Evolutionary conservation across 2,797 vertebrate genomes (phyloP), one percentile per base, ranked within the genome.

Genomic region (Salarias fasciatus): DNA sequence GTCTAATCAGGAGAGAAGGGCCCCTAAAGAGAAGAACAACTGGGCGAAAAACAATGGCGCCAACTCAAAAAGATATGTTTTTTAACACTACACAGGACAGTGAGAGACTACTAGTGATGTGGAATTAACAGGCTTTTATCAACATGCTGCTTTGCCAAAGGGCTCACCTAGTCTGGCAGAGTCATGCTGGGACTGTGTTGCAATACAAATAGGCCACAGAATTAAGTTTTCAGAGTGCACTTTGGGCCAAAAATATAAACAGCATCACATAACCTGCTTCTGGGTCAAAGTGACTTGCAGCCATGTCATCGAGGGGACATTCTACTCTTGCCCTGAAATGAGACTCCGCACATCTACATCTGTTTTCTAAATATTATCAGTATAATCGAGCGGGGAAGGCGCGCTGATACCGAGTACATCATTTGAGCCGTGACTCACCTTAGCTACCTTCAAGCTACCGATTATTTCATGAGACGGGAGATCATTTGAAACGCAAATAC

Each of bases 81-180:
- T 24, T 24, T 24, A 24, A 51, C 63, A 59, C 37, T 54, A 44
- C 51, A 41, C 51, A 54, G 35, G 61, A 63, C 67, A 84, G 58
- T 50, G 9, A 58, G 60, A 82, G 86, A 60, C 65, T 45, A 72
- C 78, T 77, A 83, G 80, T 60, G 76, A 61, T 57, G 79, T 60
- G 64, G 83, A 89, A 86, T 80, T 76, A 90, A 89, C 67, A 75
- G 82, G 52, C 63, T 84, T 82, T 76, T 86, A 83, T 75, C 80
- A 83, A 78, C 77, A 63, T 69, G 80, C 58, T 72, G 44, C 70
- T 71, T 75, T 64, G 79, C 79, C 70, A 49, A 73, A 80, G 76
- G 82, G 48, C 69, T 86, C 74, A 58, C 77, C 72, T 68, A 56
- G 65, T 12, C 45, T 56, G 51, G 53, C 14, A 51, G 54, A 38